phyloP scores from a whole-genome alignment of 2,113 vertebrate species.

The Pelmatolapia mariae region DNA sequence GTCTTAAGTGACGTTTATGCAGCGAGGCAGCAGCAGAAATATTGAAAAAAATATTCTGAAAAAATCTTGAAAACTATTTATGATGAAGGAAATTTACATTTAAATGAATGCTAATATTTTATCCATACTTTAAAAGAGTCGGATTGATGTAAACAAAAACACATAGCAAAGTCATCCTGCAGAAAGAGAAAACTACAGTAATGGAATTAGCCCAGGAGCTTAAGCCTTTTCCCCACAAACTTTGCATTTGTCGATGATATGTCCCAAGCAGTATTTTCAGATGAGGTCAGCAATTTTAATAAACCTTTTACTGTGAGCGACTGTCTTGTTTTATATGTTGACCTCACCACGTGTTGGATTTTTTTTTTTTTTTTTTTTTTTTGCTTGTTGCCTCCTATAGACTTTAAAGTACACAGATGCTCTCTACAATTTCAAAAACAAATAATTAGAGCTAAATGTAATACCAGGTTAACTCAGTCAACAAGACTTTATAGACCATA shows the following conservation, averaged over 20 bases:
- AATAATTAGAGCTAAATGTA: background rate
- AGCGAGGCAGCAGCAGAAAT: conserved; percentile 2
- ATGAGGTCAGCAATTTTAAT: background rate
- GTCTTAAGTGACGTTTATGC: background rate
- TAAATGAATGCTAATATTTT: background rate
- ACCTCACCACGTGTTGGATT: background rate
- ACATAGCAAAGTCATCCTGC: background rate
- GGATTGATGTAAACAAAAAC: background rate
- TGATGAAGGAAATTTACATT: background rate
- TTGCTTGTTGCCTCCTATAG: background rate
- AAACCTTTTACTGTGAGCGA: background rate
- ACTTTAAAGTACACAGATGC: background rate
- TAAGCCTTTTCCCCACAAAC: background rate
- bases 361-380: background rate
- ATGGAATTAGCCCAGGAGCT: background rate
- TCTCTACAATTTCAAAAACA: background rate
- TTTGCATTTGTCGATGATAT: background rate
- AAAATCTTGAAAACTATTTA: background rate
- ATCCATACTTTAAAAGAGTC: background rate
- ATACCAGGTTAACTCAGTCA: background rate
- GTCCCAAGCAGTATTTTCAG: background rate
- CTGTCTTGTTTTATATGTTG: background rate
- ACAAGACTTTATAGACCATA: background rate
- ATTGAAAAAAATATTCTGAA: conserved; percentile 48
- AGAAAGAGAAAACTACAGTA: background rate